Conservation (phyloP, 2,113 vertebrate species). For the Herpailurus yagouaroundi region DNA sequence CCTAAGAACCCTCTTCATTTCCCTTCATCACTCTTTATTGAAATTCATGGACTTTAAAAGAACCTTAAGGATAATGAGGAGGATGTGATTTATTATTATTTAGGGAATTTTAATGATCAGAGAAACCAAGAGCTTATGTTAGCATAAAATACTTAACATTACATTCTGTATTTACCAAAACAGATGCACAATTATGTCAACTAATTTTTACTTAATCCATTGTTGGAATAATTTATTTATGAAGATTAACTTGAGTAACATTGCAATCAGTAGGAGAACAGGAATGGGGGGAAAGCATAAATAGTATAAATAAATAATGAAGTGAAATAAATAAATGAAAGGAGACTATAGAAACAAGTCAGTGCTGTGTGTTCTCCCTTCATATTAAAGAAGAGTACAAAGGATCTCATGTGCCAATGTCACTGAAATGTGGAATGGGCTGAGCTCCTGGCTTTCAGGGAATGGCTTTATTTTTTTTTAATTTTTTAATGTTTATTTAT, state of each 20-base stretch:
- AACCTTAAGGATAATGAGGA: conserved; percentile 14
- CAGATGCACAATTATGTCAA: conserved; percentile 59
- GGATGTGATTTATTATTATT: conserved; percentile 30
- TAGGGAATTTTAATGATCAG: conserved; percentile 58
- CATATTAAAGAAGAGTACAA: neutral
- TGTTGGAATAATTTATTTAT: conserved; percentile 76
- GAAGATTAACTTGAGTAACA: conserved; percentile 65
- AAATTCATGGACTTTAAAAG: conserved; percentile 51
- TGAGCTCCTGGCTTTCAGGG: neutral
- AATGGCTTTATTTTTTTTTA: neutral
- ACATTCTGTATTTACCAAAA: conserved; percentile 71
- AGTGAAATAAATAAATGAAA: conserved; percentile 35
- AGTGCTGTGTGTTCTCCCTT: neutral
- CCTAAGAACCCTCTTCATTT: neutral
- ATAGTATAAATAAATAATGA: conserved; percentile 61
- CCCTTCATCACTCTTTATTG: conserved; percentile 1
- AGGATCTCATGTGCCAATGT: neutral
- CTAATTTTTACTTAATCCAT: conserved; percentile 73
- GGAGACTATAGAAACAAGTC: neutral
- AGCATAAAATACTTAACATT: conserved; percentile 63
- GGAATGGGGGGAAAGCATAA: neutral
- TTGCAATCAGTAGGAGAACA: conserved; percentile 12
- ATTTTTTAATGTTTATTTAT: no score
- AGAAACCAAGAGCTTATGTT: conserved; percentile 27
- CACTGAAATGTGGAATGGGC: neutral